These are phyloP conservation scores for Geococcyx californianus DNA, from an alignment of 2,113 vertebrate genomes.

Conservation along the genomic window DNA sequence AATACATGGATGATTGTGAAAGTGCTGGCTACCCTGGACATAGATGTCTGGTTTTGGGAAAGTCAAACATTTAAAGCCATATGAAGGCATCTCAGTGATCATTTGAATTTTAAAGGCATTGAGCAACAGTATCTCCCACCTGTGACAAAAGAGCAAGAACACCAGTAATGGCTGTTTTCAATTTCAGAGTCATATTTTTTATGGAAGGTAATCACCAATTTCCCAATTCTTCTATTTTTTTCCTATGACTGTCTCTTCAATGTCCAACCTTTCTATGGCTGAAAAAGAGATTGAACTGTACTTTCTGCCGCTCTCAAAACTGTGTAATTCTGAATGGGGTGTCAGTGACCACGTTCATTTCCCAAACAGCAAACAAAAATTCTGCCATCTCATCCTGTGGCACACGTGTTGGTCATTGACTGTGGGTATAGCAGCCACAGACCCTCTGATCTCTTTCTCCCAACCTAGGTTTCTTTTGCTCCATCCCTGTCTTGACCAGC, in stretches of 20 bases:
- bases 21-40: not conserved
- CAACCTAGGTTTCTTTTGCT: not conserved
- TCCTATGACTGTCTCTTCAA: not conserved
- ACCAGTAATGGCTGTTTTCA: not conserved
- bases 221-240: not conserved
- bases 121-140: not conserved
- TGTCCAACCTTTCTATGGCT: not conserved
- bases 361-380: not conserved
- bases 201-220: not conserved
- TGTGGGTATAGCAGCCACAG: not conserved
- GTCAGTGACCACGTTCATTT: not conserved
- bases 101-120: not conserved
- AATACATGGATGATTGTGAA: not conserved
- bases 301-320: not conserved
- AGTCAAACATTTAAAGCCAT: not conserved
- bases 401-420: fast-evolving
- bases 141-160: not conserved
- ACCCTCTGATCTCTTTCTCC: not conserved
- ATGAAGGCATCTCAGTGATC: not conserved
- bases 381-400: not conserved
- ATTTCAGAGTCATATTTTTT: not conserved
- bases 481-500: not conserved
- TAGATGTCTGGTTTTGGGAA: not conserved
- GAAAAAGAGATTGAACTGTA: not conserved
- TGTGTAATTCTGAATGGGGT: not conserved